These are phyloP conservation scores for Ophion obscuratus DNA, from an alignment of 2,888 invertebrate species.

Conservation along the genomic window DNA sequence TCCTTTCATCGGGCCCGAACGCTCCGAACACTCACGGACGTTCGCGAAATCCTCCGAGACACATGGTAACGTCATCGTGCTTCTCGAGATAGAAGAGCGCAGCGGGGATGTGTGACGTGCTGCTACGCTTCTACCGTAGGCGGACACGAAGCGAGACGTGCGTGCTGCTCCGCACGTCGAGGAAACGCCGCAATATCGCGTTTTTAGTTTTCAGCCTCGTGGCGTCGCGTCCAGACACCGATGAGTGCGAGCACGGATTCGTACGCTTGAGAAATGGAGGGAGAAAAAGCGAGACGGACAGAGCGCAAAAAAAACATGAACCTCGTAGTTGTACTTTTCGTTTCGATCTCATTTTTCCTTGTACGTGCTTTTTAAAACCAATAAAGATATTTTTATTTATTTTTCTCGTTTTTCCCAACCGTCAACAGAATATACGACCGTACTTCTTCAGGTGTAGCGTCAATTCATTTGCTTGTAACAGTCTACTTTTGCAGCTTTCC, in stretches of 20 bases:
- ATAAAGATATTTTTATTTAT: conserved; percentile 9
- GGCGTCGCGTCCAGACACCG: conserved; percentile 37
- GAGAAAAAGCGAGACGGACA: conserved; percentile 16
- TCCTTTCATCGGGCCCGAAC: not conserved
- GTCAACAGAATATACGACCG: not conserved
- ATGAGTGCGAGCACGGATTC: conserved; percentile 20
- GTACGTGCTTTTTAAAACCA: conserved; percentile 51
- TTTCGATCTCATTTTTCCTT: conserved; percentile 35
- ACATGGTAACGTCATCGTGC: not conserved
- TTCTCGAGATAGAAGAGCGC: not conserved
- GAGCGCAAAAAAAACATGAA: not conserved
- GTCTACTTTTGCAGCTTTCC: conserved; percentile 8
- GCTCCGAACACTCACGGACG: conserved; percentile 22
- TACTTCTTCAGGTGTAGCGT: not conserved
- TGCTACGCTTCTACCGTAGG: conserved; percentile 24
- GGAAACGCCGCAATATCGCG: conserved; percentile 32
- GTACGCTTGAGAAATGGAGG: conserved; percentile 36
- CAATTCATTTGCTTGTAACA: conserved; percentile 1
- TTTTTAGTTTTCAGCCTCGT: conserved; percentile 22
- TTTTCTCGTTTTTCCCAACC: conserved; percentile 1
- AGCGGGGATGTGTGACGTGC: conserved; percentile 25
- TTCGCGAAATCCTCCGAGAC: conserved; percentile 8
- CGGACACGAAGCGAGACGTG: conserved; percentile 33
- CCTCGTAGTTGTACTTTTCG: conserved; percentile 25
- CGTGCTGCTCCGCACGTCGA: conserved; percentile 30